Base-by-base conservation (phyloP, 2,797 vertebrate genomes). In the Protosalanx chinensis region DNA sequence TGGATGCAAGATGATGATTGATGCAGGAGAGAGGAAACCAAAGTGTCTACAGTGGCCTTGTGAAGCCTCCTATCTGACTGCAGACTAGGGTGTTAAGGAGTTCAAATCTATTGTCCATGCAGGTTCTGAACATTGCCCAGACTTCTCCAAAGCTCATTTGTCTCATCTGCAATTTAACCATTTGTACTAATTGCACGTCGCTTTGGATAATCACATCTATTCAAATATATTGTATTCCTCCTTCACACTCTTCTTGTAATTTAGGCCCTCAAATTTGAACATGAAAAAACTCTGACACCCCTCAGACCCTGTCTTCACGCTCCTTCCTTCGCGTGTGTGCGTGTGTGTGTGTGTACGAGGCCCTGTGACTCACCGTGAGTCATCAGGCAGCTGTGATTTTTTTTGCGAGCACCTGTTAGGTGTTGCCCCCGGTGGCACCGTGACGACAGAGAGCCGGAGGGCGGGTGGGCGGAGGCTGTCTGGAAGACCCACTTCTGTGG, bases 201-300 rank as follows among this genome's bases (percentile, higher is more conserved):
- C 33, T 35, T 1, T 35, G 33, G 33, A 2, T 35, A 35, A 35
- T 35, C 6, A 35, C 33, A 35, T 2, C 1, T 35, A 6, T 35
- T 35, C 33, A 35, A 4, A 4, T 35, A 4, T 35, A 6, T 60
- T 27, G 4, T 7, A 63, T 71, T 67, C 64, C 20, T 37, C 23
- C 15, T 61, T 46, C 56, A 60, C 6, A 53, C 12, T n/a, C 53
- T 13, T 49, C 46, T 12, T 4, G 15, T 49, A 5, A 15, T 49
- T 35, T 32, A 33, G 13, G 30, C 4, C 27, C n/a, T 63, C 6
- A n/a, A 62, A 73, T 76, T 37, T 63, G 60, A 29, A 64, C 49
- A 20, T 68, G 3, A 35, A 32, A 35, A 71, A 78, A 64, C 30
- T 56, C 4, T 12, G 8, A 72, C 64, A 2, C 59, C 65, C 59